Evolutionary conservation across 2,113 vertebrate species (phyloP), one percentile per base, ranked within the genome.

Genomic region (Catharus minimus): DNA sequence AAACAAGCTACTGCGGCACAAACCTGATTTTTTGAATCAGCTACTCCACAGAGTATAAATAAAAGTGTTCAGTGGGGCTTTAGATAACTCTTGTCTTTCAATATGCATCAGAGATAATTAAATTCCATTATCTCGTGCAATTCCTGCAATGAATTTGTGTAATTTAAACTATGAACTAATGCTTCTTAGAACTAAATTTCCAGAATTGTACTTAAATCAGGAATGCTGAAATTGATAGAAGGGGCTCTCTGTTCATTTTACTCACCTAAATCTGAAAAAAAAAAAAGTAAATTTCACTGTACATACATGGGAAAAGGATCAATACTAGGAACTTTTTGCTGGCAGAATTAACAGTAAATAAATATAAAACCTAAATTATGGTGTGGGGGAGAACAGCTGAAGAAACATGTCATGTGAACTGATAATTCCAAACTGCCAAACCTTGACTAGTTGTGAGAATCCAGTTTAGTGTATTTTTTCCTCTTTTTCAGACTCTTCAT

Each of bases 111-210:
- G 33, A 68, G 36, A 30, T 72, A 65, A 90, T 67, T 61, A 82
- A 82, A 75, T 89, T 44, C 28, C 18, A 27, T 60, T 86, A 15
- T 53, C 66, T 86, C 11, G 0, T 86, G 36, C 68, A 81, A 18
- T 73, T 94, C 44, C n/a, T 81, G 20, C 60, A 52, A 13, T 79
- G 21, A 79, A 0, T 43, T 79, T 73, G 11, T 82, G 9, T 86
- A 46, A 56, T 75, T 78, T 22, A 78, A 91, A 47, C 36, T 88
- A 38, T 89, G 75, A 67, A 9, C 11, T 62, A 60, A 23, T 81
- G 21, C 64, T 64, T 90, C 78, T 87, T 64, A 67, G 67, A 86
- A 47, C 53, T 82, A 23, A 32, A 75, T 93, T 90, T 90, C 18
- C 21, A n/a, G 43, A 68, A 13, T 18, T 80, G 19, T 13, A 26